phyloP scores from a whole-genome alignment of 2,113 vertebrate genomes.

The Ptychochromis oligacanthus region DNA sequence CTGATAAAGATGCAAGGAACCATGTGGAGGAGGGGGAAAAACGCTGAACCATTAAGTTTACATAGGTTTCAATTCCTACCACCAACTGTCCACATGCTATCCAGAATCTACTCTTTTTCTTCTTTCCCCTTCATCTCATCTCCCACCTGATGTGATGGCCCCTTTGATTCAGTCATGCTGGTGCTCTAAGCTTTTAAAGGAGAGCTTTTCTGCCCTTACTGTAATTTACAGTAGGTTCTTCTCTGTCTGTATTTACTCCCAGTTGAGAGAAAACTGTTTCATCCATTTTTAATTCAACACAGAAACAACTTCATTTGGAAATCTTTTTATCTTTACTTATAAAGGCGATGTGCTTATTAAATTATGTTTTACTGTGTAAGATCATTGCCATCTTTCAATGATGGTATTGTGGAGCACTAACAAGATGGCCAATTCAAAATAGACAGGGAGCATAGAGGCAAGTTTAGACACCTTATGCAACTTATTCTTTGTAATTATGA shows the following conservation, averaged over 20 bases:
- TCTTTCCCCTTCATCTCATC: slow-evolving; percentile 39
- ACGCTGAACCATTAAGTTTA: slow-evolving; percentile 57
- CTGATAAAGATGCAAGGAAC: slow-evolving; percentile 68
- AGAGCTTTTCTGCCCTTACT: slow-evolving; percentile 14
- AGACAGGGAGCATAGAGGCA: not conserved
- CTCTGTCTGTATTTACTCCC: slow-evolving; percentile 14
- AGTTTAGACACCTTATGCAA: not conserved
- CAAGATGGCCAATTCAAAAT: not conserved
- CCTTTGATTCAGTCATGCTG: slow-evolving; percentile 62
- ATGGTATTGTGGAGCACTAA: not conserved
- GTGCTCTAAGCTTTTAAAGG: slow-evolving; percentile 31
- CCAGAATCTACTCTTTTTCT: slow-evolving; percentile 36
- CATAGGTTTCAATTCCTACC: slow-evolving; percentile 48
- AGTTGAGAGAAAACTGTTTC: slow-evolving; percentile 2
- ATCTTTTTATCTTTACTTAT: slow-evolving; percentile 29
- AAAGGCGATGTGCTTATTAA: not conserved
- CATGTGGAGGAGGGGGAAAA: slow-evolving; percentile 35
- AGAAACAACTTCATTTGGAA: slow-evolving; percentile 36
- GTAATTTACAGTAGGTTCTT: slow-evolving; percentile 29
- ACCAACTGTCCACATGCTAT: slow-evolving; percentile 41
- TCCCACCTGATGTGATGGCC: slow-evolving; percentile 21
- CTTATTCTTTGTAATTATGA: not conserved
- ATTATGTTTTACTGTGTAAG: not conserved
- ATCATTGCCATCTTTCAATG: not conserved
- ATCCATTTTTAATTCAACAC: slow-evolving; percentile 28